Percentiles rank a stretch among this genome's conserved stretches.
Evolutionary conservation across 2,113 vertebrate genomes (phyloP).

Genomic region (Colinus virginianus): DNA sequence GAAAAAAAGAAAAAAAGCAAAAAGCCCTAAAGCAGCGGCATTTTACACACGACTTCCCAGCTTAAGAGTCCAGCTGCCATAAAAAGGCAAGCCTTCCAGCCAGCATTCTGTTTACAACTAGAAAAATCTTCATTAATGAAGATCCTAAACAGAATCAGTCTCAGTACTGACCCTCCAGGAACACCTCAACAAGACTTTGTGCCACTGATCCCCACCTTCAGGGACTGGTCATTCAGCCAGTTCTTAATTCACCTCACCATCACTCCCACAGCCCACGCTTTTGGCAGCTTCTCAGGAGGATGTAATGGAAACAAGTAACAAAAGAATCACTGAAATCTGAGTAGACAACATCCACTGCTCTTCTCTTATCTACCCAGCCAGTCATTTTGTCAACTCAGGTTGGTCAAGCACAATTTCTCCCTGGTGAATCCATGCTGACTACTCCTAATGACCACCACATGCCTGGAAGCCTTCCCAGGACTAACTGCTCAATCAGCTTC

Average conservation of each 20-base stretch:
- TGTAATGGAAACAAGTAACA: neutral
- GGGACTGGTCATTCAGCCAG: neutral
- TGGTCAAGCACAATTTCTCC: neutral
- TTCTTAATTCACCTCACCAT: neutral
- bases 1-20: neutral
- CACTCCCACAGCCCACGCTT: neutral
- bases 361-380: neutral
- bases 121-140: neutral
- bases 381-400: neutral
- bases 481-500: neutral
- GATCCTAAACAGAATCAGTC: neutral
- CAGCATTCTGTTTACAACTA: neutral
- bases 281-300: neutral
- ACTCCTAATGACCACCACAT: neutral
- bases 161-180: neutral
- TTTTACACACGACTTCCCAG: neutral
- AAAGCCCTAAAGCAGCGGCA: neutral
- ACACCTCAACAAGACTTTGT: neutral
- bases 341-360: too few species aligned
- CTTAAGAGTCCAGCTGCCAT: neutral
- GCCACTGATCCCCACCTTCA: neutral
- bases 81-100: neutral
- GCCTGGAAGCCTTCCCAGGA: neutral
- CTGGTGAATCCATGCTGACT: neutral
- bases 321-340: neutral